Evolutionary conservation across 2,888 invertebrate genomes (phyloP).

Genomic region (Lagria hirta): DNA sequence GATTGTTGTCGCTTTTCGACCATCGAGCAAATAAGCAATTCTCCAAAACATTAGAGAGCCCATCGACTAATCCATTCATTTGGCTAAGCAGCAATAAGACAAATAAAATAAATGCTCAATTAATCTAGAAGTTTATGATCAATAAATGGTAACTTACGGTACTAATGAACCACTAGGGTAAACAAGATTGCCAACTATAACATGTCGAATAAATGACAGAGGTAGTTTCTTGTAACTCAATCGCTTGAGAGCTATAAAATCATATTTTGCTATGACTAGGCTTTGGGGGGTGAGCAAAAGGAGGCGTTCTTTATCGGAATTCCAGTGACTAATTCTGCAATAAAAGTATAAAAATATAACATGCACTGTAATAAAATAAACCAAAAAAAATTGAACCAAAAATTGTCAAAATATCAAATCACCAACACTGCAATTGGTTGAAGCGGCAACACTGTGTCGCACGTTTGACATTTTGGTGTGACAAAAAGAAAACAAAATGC

Average conservation of each 20-base stretch:
- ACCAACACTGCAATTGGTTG: no score
- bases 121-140: constrained; percentile 3
- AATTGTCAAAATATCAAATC: no score
- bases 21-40: constrained; percentile 68
- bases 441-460: no score
- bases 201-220: constrained; percentile 68
- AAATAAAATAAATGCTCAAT: constrained; percentile 1
- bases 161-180: constrained; percentile 80
- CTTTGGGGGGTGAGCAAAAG: constrained; percentile 72
- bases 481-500: no score
- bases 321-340: constrained; percentile 83
- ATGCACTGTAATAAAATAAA: neutral
- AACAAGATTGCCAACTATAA: constrained; percentile 75
- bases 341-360: constrained; percentile 9
- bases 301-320: constrained; percentile 80
- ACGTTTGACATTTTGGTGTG: no score
- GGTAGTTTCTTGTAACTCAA: constrained; percentile 70
- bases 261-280: constrained; percentile 76
- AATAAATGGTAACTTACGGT: constrained; percentile 69
- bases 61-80: constrained; percentile 70
- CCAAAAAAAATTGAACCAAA: no score
- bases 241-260: constrained; percentile 79
- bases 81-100: constrained; percentile 55
- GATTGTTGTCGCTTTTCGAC: constrained; percentile 53
- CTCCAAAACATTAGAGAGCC: constrained; percentile 68